These are phyloP conservation scores for Gastracanthus pulcherrimus DNA, from an alignment of 2,888 invertebrate genomes.

Conservation along the genomic window DNA sequence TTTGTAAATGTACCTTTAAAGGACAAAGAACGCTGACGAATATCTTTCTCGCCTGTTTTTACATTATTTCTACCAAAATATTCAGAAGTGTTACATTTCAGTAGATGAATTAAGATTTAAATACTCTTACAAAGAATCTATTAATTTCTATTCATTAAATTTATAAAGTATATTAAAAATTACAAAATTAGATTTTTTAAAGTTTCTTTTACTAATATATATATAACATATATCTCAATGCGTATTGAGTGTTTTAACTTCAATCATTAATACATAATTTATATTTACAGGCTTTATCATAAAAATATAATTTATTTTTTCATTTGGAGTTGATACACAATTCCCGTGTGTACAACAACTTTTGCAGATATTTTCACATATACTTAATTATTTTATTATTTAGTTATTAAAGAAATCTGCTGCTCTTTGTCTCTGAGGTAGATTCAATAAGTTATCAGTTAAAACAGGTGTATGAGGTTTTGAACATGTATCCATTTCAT, in stretches of 20 bases:
- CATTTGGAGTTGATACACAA: neutral
- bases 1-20: neutral
- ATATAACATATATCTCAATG: too few relatives aligned
- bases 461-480: conserved; percentile 74
- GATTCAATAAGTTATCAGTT: conserved; percentile 92
- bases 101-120: neutral
- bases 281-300: neutral
- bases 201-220: too few relatives aligned
- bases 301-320: neutral
- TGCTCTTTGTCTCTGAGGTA: conserved; percentile 87
- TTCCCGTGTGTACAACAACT: neutral
- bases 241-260: neutral
- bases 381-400: neutral
- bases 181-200: neutral
- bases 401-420: conserved; percentile 85
- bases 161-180: neutral
- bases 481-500: conserved; percentile 61
- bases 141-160: neutral
- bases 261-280: neutral
- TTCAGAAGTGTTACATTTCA: neutral
- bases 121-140: neutral
- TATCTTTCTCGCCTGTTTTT: neutral
- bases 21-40: neutral
- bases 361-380: neutral
- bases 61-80: neutral